A percentile compares a stretch with the other conserved stretches of the same genome.
Evolutionary conservation across 2,113 vertebrate genomes (phyloP).

Genomic region (Mesembrinibis cayennensis): DNA sequence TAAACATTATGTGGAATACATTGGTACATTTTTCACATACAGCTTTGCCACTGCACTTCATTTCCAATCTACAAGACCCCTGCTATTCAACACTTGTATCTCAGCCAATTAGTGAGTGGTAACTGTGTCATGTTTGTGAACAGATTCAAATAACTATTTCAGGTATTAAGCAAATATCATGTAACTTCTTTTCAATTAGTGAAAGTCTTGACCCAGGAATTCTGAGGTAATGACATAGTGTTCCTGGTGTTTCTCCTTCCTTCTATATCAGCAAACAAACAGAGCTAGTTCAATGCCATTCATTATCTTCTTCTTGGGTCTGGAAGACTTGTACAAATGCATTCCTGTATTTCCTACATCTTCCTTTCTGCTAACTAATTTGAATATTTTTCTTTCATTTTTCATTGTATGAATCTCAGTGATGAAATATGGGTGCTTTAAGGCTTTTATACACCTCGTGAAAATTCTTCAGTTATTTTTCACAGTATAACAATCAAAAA

Average conservation of each 20-base stretch:
- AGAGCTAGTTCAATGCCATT: background rate
- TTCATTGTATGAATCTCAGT: background rate
- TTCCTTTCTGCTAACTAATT: background rate
- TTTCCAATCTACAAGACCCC: background rate
- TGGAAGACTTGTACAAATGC: background rate
- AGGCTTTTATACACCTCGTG: background rate
- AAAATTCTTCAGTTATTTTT: slow-evolving; percentile 31
- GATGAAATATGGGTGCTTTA: background rate
- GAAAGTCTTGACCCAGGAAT: background rate
- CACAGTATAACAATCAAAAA: background rate
- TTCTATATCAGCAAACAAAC: background rate
- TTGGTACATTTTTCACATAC: background rate
- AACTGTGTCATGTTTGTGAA: background rate
- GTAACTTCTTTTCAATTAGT: background rate
- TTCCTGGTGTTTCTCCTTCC: background rate
- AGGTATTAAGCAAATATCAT: background rate
- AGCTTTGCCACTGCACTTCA: background rate
- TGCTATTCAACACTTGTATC: background rate
- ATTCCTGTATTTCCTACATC: background rate
- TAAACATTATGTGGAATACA: background rate
- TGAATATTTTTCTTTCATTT: background rate
- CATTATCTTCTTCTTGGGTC: background rate
- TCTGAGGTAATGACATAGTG: background rate
- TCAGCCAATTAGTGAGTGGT: background rate
- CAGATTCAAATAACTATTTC: background rate